phyloP scores from a whole-genome alignment of 2,888 invertebrate species.

The Latrodectus hesperus region DNA sequence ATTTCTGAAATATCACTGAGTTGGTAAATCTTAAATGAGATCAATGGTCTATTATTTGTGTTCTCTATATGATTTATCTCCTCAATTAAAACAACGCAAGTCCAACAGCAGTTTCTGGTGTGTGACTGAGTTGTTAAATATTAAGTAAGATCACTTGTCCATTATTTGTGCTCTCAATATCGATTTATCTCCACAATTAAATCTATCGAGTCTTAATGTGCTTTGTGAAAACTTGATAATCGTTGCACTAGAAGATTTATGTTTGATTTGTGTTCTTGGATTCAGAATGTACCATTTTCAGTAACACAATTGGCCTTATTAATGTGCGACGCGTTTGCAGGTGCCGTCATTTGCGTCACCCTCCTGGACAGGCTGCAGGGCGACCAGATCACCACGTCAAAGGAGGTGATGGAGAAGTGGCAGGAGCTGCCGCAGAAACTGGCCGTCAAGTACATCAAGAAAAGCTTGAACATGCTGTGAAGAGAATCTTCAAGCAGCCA shows the following conservation, averaged over 20 bases:
- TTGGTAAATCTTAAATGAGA: too few species aligned
- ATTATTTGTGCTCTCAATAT: not conserved
- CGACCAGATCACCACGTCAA: slow-evolving; percentile 92
- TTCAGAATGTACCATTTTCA: not conserved
- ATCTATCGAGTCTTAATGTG: not conserved
- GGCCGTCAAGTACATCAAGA: slow-evolving; percentile 87
- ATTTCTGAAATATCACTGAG: too few species aligned
- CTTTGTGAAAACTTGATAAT: not conserved
- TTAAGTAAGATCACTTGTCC: too few species aligned
- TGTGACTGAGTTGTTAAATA: too few species aligned
- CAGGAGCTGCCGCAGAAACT: slow-evolving; percentile 90
- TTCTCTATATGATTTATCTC: too few species aligned
- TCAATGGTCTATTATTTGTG: too few species aligned
- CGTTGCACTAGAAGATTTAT: not conserved
- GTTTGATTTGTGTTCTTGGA: not conserved
- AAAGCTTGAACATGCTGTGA: slow-evolving; percentile 73
- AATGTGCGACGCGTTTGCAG: slow-evolving; percentile 7
- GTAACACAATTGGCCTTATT: not conserved
- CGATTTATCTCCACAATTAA: not conserved
- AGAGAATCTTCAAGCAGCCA: not conserved
- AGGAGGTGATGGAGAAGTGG: slow-evolving; percentile 92
- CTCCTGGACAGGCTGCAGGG: slow-evolving; percentile 92
- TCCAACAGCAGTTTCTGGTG: too few species aligned
- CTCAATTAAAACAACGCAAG: too few species aligned
- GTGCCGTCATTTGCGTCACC: slow-evolving; percentile 87